These are phyloP conservation scores for Notothenia rossii DNA, from an alignment of 2,113 vertebrate species.

Conservation along the genomic window DNA sequence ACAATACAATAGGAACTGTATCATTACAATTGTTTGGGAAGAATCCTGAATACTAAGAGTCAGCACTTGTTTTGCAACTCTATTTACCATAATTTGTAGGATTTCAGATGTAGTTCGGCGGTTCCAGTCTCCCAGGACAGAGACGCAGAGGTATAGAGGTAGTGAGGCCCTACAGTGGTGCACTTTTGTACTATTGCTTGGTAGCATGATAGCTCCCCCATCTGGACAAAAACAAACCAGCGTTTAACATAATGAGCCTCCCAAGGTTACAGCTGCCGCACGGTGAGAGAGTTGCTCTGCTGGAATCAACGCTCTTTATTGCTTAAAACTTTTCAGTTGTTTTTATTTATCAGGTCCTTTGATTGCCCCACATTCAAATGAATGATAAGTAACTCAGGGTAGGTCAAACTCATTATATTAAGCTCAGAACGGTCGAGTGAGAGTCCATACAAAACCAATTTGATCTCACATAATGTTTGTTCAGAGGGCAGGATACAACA, in stretches of 20 bases:
- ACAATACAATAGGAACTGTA: slow-evolving; percentile 20
- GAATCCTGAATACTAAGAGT: slow-evolving; percentile 53
- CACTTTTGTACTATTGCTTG: slow-evolving; percentile 5
- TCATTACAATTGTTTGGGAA: slow-evolving; percentile 40
- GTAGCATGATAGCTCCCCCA: slow-evolving; percentile 75
- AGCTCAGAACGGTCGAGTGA: slow-evolving; percentile 26
- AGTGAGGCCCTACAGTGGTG: slow-evolving; percentile 14
- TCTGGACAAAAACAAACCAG: slow-evolving; percentile 53
- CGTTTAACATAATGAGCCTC: neutral
- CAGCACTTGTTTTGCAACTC: slow-evolving; percentile 64
- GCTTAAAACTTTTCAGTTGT: neutral
- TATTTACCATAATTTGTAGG: slow-evolving; percentile 66
- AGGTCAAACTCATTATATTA: slow-evolving; percentile 26
- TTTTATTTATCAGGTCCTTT: slow-evolving; percentile 19
- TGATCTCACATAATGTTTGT: slow-evolving; percentile 42
- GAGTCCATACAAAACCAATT: slow-evolving; percentile 54
- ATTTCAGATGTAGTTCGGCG: slow-evolving; percentile 58
- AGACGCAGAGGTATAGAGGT: slow-evolving; percentile 27
- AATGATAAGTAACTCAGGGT: neutral
- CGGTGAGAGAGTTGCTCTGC: slow-evolving; percentile 22
- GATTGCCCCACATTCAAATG: slow-evolving; percentile 10
- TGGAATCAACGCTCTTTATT: slow-evolving; percentile 4
- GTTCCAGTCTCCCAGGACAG: slow-evolving; percentile 48
- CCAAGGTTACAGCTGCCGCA: slow-evolving; percentile 47
- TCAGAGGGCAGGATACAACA: slow-evolving; percentile 26